These are phyloP conservation scores for Pristionchus mayeri DNA, from an alignment of 2,888 invertebrate genomes.

Conservation along the genomic window DNA sequence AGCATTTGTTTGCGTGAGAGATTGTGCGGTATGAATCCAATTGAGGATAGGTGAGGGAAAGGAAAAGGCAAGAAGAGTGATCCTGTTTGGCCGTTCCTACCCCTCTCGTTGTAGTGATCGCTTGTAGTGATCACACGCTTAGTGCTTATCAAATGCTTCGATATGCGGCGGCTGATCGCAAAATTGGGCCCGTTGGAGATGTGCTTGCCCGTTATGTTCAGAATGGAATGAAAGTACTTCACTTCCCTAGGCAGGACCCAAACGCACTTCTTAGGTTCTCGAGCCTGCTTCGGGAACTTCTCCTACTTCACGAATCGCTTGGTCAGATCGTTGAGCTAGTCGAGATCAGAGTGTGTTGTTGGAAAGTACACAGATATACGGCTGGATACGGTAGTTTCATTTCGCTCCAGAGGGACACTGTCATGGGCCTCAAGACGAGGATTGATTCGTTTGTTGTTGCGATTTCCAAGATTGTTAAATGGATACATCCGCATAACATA, in stretches of 20 bases:
- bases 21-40: neutral
- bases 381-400: too few relatives aligned
- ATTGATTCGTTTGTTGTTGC: too few relatives aligned
- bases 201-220: conserved; percentile 53
- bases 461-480: too few relatives aligned
- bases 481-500: too few relatives aligned
- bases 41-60: neutral
- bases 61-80: conserved; percentile 13
- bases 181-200: conserved; percentile 57
- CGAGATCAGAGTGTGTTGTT: too few relatives aligned
- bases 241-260: neutral
- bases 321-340: too few relatives aligned
- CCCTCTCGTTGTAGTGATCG: conserved; percentile 23
- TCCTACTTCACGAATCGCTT: too few relatives aligned
- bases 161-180: conserved; percentile 59
- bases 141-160: conserved; percentile 53
- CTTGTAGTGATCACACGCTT: conserved; percentile 5
- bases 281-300: conserved; percentile 89
- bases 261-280: conserved; percentile 77
- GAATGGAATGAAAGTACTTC: conserved; percentile 52
- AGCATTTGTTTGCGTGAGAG: too few relatives aligned
- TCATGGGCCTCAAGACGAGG: too few relatives aligned
- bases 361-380: too few relatives aligned
- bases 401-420: too few relatives aligned
- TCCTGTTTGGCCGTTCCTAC: conserved; percentile 47